Base-by-base conservation (phyloP, 2,888 invertebrate species). In the Elgonia sp. region DNA sequence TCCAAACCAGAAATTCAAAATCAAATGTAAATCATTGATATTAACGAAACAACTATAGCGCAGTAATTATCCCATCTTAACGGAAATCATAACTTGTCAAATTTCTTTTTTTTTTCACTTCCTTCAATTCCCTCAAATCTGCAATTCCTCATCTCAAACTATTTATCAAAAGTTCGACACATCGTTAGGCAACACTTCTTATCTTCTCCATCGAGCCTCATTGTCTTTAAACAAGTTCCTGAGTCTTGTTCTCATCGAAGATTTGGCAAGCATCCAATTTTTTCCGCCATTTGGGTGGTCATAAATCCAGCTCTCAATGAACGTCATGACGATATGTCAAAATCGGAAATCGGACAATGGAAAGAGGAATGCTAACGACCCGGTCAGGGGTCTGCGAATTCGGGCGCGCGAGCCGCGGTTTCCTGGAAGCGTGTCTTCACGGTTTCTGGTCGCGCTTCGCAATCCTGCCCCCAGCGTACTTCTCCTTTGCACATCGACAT, bases 381-480 rank as follows among this genome's bases (percentile, higher is more conserved):
- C 42, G 83, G 57, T 18, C 72, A 67, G 65, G 72, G 81, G 84
- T 83, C 84, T 29, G 87, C 82, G 76, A 76, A 86, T 91, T 88
- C 89, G 84, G 89, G 91, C 92, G 91, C 92, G 92, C 92, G 92
- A 93, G 92, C 90, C 92, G 91, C 92, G 89, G 92, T 93, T 92
- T 94, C 93, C 93, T 93, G 93, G 93, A 93, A 94, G 93, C 93
- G 93, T 94, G 93, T 93, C 93, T 94, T 94, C 93, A 94, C 92
- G 94, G 92, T 94, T 89, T 90, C 91, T 94, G 93, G 90, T 91
- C 90, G 92, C 91, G 92, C 93, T 94, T 94, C 92, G 93, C 94
- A 94, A 94, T 94, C 90, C 86, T 90, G 29, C 29, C 29, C 29
- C 29, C 29, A 29, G 29, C 29, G 29, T 29, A 29, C 29, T 29